phyloP scores from a whole-genome alignment of 2,888 invertebrate genomes.

The Ryuthela nishihirai region DNA sequence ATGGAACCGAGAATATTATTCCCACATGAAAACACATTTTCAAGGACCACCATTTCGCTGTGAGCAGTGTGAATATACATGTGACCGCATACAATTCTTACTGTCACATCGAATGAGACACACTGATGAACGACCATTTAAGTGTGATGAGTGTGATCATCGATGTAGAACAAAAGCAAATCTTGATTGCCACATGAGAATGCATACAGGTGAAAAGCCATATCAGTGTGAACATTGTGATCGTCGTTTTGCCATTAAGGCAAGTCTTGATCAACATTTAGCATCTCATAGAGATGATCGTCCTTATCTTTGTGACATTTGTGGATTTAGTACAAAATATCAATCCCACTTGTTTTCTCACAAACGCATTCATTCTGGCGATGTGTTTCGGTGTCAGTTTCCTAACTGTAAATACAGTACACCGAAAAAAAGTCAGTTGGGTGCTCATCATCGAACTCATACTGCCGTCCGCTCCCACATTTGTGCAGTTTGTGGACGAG shows the following conservation, averaged over 20 bases:
- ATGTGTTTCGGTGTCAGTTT: conserved; percentile 62
- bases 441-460: conserved; percentile 62
- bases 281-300: conserved; percentile 58
- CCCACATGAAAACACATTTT: conserved; percentile 60
- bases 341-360: conserved; percentile 64
- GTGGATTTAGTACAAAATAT: conserved; percentile 65
- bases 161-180: conserved; percentile 60
- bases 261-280: conserved; percentile 60
- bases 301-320: conserved; percentile 62
- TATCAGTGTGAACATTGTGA: conserved; percentile 60
- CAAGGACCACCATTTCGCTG: conserved; percentile 63
- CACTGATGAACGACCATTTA: conserved; percentile 53
- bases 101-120: conserved; percentile 61
- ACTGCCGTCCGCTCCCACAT: conserved; percentile 56
- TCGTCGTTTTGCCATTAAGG: conserved; percentile 59
- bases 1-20: conserved; percentile 61
- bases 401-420: conserved; percentile 62
- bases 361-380: conserved; percentile 61
- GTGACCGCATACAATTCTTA: conserved; percentile 57
- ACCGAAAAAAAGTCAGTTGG: conserved; percentile 62
- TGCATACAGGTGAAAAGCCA: conserved; percentile 59
- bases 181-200: conserved; percentile 59
- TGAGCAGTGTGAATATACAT: conserved; percentile 58
- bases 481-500: conserved; percentile 60
- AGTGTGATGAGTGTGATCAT: conserved; percentile 58